Evolutionary conservation across 2,113 vertebrate species (phyloP), one percentile per base, ranked within the genome.

Genomic region (Athene cunicularia): DNA sequence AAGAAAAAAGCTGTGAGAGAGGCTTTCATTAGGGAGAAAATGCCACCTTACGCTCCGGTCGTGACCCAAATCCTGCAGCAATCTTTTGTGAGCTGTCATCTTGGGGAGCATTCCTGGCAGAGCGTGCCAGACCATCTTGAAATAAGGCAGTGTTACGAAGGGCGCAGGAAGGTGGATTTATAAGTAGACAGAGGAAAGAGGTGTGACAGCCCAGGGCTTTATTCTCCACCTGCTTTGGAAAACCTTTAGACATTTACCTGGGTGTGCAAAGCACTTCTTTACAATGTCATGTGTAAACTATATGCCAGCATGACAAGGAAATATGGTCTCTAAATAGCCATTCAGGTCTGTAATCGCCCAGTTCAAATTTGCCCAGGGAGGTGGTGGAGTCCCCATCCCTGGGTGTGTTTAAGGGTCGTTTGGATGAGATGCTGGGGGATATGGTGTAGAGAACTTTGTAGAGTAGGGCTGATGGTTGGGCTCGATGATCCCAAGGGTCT

Each of bases 11-110:
- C 83, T 93, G 89, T 76, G 77, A 53, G 56, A 74, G 76, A 89
- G 80, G 60, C 27, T 94, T 96, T 73, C 66, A 86, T 95, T 66
- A 80, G 55, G 43, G 66, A 91, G 80, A 90, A 96, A 88, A 95
- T 76, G 47, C 32, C 93, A 82, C 74, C 67, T 86, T 59, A 30
- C 0, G 5, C 77, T 80, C 81, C 1, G 1, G 58, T 89, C 6
- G 0, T 76, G 93, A 95, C 96, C 93, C 82, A 53, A 62, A 94
- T 87, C 90, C 90, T 66, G 77, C 91, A 91, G 80, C 89, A 62
- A 41, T 82, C 52, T 70, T 59, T 87, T 1, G 17, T 0, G 4
- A 73, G 89, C 89, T 91, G 93, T 90, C 84, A 27, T 72, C 58
- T 4, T 8, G 70, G 53, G 84, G 64, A 94, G 33, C 73, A 9